A percentile compares a stretch with the other conserved stretches of the same genome.
phyloP scores from a whole-genome alignment of 2,113 vertebrate species.

The Philantomba maxwellii region DNA sequence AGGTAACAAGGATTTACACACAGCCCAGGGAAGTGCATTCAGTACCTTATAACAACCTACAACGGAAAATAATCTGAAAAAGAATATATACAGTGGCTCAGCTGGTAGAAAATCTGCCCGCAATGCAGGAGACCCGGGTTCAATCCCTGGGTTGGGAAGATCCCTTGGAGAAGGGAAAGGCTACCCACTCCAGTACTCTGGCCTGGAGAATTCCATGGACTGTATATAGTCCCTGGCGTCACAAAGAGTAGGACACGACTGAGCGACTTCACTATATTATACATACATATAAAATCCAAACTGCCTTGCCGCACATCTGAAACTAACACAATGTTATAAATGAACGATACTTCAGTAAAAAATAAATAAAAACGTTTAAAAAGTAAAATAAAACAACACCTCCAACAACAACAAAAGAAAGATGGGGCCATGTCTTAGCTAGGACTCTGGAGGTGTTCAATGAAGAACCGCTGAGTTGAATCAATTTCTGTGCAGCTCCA shows the following conservation, averaged over 20 bases:
- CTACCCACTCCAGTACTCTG: not conserved
- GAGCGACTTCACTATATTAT: not conserved
- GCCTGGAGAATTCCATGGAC: not conserved
- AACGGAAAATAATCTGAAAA: not conserved
- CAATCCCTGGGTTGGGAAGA: not conserved
- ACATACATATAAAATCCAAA: not conserved
- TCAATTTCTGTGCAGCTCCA: not conserved
- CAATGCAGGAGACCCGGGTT: not conserved
- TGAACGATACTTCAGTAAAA: not conserved
- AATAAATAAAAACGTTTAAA: not conserved
- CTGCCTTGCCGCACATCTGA: not conserved
- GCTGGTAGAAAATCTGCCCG: not conserved
- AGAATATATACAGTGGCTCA: not conserved
- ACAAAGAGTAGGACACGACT: not conserved
- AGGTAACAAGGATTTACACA: not conserved
- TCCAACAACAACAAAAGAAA: not conserved
- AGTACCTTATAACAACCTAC: not conserved
- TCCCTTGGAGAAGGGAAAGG: not conserved
- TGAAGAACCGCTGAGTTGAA: rapidly evolving
- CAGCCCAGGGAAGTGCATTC: not conserved
- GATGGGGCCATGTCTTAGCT: not conserved
- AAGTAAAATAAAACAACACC: not conserved
- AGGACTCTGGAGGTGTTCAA: not conserved
- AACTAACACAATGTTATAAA: not conserved
- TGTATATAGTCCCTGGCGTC: not conserved